Evolutionary conservation across 2,888 invertebrate genomes (phyloP).

Genomic region (Frankliniella fusca): DNA sequence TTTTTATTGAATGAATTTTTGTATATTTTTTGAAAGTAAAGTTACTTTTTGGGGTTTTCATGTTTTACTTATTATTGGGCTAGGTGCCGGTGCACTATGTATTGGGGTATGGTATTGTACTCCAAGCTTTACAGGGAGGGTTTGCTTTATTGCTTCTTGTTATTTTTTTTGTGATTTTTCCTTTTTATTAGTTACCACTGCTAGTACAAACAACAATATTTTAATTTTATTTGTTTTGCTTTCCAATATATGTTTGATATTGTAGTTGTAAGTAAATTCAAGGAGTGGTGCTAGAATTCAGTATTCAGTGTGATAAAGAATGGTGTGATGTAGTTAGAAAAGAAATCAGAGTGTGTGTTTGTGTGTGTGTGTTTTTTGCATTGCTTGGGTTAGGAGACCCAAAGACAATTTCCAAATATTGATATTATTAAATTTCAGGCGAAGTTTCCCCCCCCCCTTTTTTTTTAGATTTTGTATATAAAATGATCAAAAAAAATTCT

Average conservation of each 20-base stretch:
- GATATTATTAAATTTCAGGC: not conserved
- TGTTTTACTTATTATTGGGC: not conserved
- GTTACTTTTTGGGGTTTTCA: not conserved
- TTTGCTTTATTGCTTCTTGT: not conserved
- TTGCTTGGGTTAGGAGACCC: too few species aligned
- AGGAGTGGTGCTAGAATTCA: conserved; percentile 16
- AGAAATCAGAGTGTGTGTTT: not conserved
- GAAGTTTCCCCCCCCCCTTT: too few species aligned
- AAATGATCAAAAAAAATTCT: not conserved
- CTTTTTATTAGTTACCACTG: conserved; percentile 1
- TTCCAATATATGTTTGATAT: not conserved
- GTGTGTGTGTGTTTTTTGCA: not conserved
- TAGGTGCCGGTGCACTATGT: not conserved
- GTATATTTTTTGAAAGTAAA: too few species aligned
- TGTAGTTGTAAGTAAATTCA: not conserved
- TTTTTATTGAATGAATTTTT: too few species aligned
- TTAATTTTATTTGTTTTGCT: not conserved
- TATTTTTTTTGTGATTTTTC: not conserved
- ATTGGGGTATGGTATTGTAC: too few species aligned
- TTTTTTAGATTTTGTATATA: not conserved
- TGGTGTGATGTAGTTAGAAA: not conserved
- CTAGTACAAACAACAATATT: not conserved
- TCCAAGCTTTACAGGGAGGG: too few species aligned
- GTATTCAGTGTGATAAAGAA: not conserved
- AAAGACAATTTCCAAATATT: not conserved